Evolutionary conservation across 2,888 invertebrate genomes (phyloP).

Genomic region (Gymnosoma rotundatum): DNA sequence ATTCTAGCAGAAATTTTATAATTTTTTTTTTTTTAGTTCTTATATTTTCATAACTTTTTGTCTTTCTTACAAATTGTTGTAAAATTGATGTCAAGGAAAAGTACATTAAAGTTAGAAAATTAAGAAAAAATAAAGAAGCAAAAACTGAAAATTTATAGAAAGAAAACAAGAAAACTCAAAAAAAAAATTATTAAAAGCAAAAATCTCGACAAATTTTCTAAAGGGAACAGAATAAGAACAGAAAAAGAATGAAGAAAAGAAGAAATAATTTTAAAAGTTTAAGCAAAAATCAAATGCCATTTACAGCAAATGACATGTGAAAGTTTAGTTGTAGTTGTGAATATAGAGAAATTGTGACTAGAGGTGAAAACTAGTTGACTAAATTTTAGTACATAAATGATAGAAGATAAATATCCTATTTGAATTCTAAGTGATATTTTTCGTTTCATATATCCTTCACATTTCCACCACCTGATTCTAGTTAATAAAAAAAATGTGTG

Average conservation of each 20-base stretch:
- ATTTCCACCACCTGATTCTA: too few relatives aligned
- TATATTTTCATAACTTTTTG: slow-evolving; percentile 39
- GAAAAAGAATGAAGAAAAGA: background rate
- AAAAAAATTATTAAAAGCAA: slow-evolving; percentile 32
- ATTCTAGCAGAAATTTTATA: slow-evolving; percentile 64
- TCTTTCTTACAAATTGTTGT: slow-evolving; percentile 59
- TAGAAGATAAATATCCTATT: too few relatives aligned
- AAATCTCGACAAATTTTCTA: background rate
- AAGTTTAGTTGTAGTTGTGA: background rate
- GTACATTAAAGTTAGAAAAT: slow-evolving; percentile 14
- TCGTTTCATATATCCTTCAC: too few relatives aligned
- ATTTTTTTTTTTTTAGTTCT: slow-evolving; percentile 22
- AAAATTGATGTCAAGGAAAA: slow-evolving; percentile 55
- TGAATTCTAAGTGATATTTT: too few relatives aligned
- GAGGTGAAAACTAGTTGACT: background rate
- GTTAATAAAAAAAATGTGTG: too few relatives aligned
- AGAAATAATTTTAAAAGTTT: background rate
- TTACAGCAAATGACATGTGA: slow-evolving; percentile 35
- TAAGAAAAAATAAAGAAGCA: background rate
- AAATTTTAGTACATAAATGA: too few relatives aligned
- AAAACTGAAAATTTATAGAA: slow-evolving; percentile 1
- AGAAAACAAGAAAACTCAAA: background rate
- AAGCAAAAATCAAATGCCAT: slow-evolving; percentile 38
- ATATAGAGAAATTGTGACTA: background rate
- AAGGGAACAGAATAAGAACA: background rate